A percentile compares a stretch with the other conserved stretches of the same genome.
Evolutionary conservation across 2,888 invertebrate genomes (phyloP).

Genomic region (Eilema griseolum): DNA sequence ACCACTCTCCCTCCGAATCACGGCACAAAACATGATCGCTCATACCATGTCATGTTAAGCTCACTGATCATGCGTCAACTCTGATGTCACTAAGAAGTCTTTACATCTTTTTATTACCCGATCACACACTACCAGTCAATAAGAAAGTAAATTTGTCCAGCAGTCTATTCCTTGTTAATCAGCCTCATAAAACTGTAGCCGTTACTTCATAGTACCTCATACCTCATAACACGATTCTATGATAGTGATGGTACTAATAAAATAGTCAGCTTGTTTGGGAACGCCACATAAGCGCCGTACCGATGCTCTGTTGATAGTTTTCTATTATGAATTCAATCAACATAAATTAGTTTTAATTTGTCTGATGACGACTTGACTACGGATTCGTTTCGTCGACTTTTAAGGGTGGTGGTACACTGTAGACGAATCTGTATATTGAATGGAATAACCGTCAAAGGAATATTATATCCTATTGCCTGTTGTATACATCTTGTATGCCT

Average conservation of each 20-base stretch:
- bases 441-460: neutral
- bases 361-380: constrained; percentile 70
- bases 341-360: constrained; percentile 84
- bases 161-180: constrained; percentile 10
- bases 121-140: neutral
- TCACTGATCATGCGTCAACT: neutral
- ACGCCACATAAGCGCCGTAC: constrained; percentile 49
- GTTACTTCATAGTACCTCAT: constrained; percentile 19
- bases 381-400: constrained; percentile 45
- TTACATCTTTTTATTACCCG: neutral
- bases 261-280: constrained; percentile 50
- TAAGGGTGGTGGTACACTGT: constrained; percentile 29
- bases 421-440: neutral
- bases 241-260: constrained; percentile 44
- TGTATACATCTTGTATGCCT: too few relatives aligned
- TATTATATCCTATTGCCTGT: too few relatives aligned
- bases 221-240: constrained; percentile 19
- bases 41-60: too few relatives aligned
- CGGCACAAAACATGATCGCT: too few relatives aligned
- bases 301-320: constrained; percentile 77
- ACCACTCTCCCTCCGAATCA: too few relatives aligned
- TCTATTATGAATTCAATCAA: constrained; percentile 85
- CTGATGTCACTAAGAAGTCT: neutral
- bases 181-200: constrained; percentile 15
- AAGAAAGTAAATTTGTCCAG: neutral